phyloP scores from a whole-genome alignment of 2,797 vertebrate genomes.

The Esox lucius region DNA sequence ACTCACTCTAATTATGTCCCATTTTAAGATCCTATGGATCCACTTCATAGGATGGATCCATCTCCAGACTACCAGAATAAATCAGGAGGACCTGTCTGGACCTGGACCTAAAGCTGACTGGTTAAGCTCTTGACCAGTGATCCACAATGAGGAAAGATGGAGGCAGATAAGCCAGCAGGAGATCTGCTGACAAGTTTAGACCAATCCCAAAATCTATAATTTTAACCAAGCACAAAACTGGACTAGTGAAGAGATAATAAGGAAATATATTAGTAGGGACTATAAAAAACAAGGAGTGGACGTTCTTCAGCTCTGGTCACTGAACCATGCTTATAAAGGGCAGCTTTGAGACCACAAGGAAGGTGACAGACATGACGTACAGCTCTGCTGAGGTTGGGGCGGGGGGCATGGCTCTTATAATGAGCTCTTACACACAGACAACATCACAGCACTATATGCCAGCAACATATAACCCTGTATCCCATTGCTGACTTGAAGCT shows the following conservation, averaged over 20 bases:
- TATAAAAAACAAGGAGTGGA: too few relatives aligned
- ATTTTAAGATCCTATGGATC: too few relatives aligned
- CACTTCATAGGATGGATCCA: too few relatives aligned
- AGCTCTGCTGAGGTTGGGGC: constrained; percentile 54
- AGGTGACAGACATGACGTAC: constrained; percentile 74
- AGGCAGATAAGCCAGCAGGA: constrained; percentile 50
- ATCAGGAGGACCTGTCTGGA: too few relatives aligned
- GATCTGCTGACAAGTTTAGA: constrained; percentile 55
- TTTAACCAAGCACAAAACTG: constrained; percentile 29
- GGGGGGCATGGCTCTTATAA: constrained; percentile 51
- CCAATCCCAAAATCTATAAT: constrained; percentile 40
- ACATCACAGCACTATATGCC: constrained; percentile 11
- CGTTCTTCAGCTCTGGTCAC: constrained; percentile 48
- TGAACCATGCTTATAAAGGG: constrained; percentile 56
- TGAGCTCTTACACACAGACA: constrained; percentile 57
- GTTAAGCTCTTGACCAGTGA: too few relatives aligned
- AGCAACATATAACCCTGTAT: constrained; percentile 9
- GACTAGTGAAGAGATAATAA: background rate
- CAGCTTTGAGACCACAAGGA: constrained; percentile 65
- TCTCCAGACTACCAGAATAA: too few relatives aligned
- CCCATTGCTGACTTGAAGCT: too few relatives aligned
- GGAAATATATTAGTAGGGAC: too few relatives aligned
- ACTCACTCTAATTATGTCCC: too few relatives aligned
- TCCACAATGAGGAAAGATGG: background rate
- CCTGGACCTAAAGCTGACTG: too few relatives aligned